A percentile compares a stretch with the other conserved stretches of the same genome.
Conservation (phyloP, 2,113 vertebrate species). For the Falcunculus frontatus region DNA sequence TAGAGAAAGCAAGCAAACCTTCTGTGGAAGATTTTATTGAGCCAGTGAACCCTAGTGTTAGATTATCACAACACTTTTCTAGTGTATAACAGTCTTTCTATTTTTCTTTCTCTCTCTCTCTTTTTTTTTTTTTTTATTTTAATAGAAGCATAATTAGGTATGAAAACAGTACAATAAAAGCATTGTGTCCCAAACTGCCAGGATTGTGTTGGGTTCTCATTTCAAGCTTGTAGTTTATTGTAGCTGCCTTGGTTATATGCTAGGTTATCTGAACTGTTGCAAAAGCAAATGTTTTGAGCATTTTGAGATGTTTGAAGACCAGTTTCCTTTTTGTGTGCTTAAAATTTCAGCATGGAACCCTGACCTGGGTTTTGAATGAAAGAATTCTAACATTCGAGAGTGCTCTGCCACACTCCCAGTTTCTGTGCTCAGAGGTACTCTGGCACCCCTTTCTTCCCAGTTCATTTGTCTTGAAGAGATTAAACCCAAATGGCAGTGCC, state of each 20-base stretch:
- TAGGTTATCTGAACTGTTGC: slow-evolving; percentile 28
- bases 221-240: background rate
- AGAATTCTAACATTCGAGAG: background rate
- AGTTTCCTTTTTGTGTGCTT: background rate
- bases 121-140: background rate
- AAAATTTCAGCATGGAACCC: background rate
- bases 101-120: background rate
- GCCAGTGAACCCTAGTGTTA: background rate
- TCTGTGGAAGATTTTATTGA: background rate
- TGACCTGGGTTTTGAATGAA: background rate
- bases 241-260: slow-evolving; percentile 2
- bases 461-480: background rate
- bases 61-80: background rate
- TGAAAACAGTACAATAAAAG: background rate
- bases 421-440: background rate
- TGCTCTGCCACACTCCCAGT: background rate
- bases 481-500: background rate
- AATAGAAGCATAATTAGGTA: background rate
- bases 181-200: background rate
- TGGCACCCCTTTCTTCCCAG: background rate
- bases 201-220: background rate
- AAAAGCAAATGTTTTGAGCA: slow-evolving; percentile 28
- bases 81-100: background rate
- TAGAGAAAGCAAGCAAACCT: background rate
- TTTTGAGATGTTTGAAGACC: background rate